phyloP scores from a whole-genome alignment of 1,140 invertebrate genomes.

The Pseudomyrmex gracilis region DNA sequence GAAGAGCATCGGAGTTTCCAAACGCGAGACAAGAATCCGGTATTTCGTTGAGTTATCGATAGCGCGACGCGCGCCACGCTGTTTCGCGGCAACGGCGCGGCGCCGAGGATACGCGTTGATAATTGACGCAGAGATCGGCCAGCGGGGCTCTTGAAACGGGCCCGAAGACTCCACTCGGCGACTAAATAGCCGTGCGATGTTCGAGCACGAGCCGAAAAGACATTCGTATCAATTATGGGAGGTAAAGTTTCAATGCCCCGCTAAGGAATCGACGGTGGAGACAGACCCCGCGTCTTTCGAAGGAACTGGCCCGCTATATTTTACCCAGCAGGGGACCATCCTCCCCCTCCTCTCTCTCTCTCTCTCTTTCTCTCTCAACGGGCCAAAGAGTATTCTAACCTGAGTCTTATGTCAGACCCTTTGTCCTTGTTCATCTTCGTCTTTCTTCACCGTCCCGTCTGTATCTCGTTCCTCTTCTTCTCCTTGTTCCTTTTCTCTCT shows the following conservation, averaged over 20 bases:
- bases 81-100: slow-evolving; percentile 3
- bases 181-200: slow-evolving; percentile 77
- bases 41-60: slow-evolving; percentile 32
- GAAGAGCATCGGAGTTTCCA: neutral
- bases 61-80: neutral
- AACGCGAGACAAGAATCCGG: too few species aligned
- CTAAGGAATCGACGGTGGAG: slow-evolving; percentile 73
- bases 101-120: slow-evolving; percentile 58
- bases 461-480: slow-evolving; percentile 16
- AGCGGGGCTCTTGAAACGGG: slow-evolving; percentile 2
- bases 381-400: slow-evolving; percentile 69
- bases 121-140: slow-evolving; percentile 68
- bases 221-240: slow-evolving; percentile 86
- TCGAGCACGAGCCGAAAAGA: slow-evolving; percentile 80
- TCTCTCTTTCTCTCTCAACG: neutral
- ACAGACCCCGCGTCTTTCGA: slow-evolving; percentile 77
- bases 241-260: slow-evolving; percentile 77
- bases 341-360: slow-evolving; percentile 34
- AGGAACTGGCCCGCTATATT: slow-evolving; percentile 80
- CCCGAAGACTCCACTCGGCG: slow-evolving; percentile 47
- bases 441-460: neutral
- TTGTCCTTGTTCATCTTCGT: slow-evolving; percentile 24
- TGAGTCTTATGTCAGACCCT: slow-evolving; percentile 63
- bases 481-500: neutral
- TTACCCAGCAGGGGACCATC: slow-evolving; percentile 79